A percentile compares a stretch with the other conserved stretches of the same genome.
These are phyloP conservation scores for Callionymus lyra DNA, from an alignment of 2,113 vertebrate species.

Conservation along the genomic window DNA sequence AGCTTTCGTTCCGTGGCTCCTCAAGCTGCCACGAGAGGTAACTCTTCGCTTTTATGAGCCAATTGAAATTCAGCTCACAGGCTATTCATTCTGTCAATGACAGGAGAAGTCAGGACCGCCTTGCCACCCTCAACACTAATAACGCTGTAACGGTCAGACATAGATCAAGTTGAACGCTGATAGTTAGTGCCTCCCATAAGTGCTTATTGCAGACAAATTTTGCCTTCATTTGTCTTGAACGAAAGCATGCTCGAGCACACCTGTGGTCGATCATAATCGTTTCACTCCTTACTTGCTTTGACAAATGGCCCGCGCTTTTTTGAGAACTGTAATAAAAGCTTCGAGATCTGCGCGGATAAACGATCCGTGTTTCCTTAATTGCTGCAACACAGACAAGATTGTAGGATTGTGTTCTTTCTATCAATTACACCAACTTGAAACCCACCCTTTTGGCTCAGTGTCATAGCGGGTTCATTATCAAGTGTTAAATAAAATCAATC, in stretches of 20 bases:
- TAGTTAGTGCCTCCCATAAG: constrained; percentile 42
- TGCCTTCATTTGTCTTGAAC: constrained; percentile 55
- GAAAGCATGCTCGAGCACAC: constrained; percentile 40
- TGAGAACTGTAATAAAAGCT: constrained; percentile 28
- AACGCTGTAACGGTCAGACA: constrained; percentile 56
- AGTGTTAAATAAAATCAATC: constrained; percentile 35
- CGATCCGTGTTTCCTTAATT: no score
- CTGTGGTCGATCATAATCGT: constrained; percentile 48
- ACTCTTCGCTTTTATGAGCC: constrained; percentile 62
- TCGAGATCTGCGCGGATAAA: constrained; percentile 11
- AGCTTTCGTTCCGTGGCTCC: constrained; percentile 16
- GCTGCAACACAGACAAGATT: no score
- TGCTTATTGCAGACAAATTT: constrained; percentile 51
- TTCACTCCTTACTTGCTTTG: constrained; percentile 23
- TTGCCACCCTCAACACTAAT: constrained; percentile 57
- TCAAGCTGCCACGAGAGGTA: constrained; percentile 57
- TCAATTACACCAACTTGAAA: constrained; percentile 23
- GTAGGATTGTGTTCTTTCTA: constrained; percentile 15
- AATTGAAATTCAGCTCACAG: constrained; percentile 60
- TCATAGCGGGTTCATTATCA: constrained; percentile 41
- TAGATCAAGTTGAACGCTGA: constrained; percentile 49
- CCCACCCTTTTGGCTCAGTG: constrained; percentile 17
- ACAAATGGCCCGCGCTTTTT: constrained; percentile 41
- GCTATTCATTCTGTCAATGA: constrained; percentile 56
- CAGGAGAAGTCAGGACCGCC: constrained; percentile 55